Evolutionary conservation across 2,797 vertebrate species (phyloP).

Genomic region (Acomys russatus): DNA sequence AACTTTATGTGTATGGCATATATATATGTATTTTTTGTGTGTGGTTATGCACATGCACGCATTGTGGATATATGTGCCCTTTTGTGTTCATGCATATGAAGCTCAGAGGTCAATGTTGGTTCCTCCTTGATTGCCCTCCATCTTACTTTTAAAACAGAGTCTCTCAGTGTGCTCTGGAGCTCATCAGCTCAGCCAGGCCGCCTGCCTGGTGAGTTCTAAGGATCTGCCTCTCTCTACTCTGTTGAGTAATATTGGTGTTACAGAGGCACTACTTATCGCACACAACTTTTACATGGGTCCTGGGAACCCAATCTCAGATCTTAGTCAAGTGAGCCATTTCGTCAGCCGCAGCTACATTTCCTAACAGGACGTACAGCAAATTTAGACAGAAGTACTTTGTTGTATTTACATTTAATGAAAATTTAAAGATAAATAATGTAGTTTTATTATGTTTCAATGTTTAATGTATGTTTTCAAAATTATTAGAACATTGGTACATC

Average conservation of each 20-base stretch:
- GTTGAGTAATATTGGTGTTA: background rate
- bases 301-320: background rate
- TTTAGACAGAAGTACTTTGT: background rate
- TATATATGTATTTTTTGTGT: background rate
- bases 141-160: background rate
- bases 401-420: constrained; percentile 22
- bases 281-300: background rate
- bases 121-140: background rate
- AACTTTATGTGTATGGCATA: background rate
- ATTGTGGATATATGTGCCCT: background rate
- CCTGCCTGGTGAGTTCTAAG: background rate
- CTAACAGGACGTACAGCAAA: background rate
- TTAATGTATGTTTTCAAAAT: background rate
- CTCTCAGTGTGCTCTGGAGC: background rate
- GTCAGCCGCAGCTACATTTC: background rate
- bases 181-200: background rate
- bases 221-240: background rate
- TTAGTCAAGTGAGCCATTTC: background rate
- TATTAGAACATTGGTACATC: background rate
- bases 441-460: background rate
- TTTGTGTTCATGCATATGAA: background rate
- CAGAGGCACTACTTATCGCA: background rate
- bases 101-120: background rate
- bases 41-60: too few species aligned
- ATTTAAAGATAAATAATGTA: background rate